Base-by-base conservation (phyloP, 2,888 invertebrate genomes). In the Zaprionus lineosus region DNA sequence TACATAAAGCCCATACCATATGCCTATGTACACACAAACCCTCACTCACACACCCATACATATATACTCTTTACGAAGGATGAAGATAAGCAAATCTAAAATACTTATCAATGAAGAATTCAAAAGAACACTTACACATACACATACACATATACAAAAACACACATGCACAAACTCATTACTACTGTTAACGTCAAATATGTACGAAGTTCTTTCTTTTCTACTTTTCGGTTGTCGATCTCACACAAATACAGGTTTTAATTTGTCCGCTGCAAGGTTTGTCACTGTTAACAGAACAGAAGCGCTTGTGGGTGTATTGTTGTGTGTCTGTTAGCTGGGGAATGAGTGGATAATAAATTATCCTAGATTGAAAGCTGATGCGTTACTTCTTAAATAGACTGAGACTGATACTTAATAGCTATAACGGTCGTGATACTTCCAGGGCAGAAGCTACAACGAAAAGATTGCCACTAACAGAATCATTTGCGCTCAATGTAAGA, bases 221-320 rank as follows among this genome's bases (percentile, higher is more conserved):
- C 51, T 62, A 50, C 65, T 59, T 50, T 64, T 56, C 31, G 58
- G 65, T 58, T 58, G 64, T 51, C 19, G 5, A 3, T 19, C 19
- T 5, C 19, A 3, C 19, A 3, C 19, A 19, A 5, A 3, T 19
- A 3, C 19, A 19, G 3, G 19, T 19, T 3, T 19, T 19, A 19
- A n/a, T n/a, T n/a, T n/a, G 19, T 19, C 19, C 19, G 19, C 19
- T 19, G 19, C 3, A 3, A 19, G 19, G 19, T n/a, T n/a, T n/a
- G n/a, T n/a, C n/a, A n/a, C n/a, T n/a, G n/a, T n/a, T n/a, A n/a
- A n/a, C n/a, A n/a, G n/a, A n/a, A n/a, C n/a, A n/a, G n/a, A n/a
- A n/a, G n/a, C n/a, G n/a, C n/a, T n/a, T n/a, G n/a, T n/a, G n/a
- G n/a, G n/a, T n/a, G n/a, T n/a, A n/a, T n/a, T n/a, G n/a, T n/a